Base-by-base conservation (phyloP, 2,888 invertebrate genomes). In the Camptogramma bilineatum region DNA sequence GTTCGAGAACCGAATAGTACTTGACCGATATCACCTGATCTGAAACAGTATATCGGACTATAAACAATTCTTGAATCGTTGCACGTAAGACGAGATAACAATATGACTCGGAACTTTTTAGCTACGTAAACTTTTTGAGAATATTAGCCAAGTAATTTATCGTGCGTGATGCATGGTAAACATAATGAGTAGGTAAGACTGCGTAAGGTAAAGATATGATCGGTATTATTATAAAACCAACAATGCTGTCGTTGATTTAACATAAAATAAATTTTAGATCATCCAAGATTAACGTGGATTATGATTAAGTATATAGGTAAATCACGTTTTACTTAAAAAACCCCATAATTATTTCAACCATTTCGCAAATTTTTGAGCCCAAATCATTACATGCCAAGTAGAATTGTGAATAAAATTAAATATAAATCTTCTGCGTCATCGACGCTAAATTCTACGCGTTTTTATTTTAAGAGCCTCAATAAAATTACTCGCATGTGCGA, bases 1-100 rank as follows among this genome's bases (percentile, higher is more conserved):
- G 42, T 65, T 19, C 70, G 51, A 62, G 59, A 64, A 67, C 68
- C 65, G 64, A 78, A 75, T 74, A n/a, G n/a, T n/a, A 75, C 71
- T 73, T 76, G 78, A 77, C 76, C 74, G 79, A 78, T 81, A 77
- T 74, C 72, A 64, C 47, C 47, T 64, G 51, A 28, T 62, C 47
- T 56, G 58, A 66, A 74, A 73, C 68, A 73, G 64, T 57, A 56
- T 44, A 59, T 4, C 52, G 19, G 39, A 18, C 62, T 52, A 60
- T n/a, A 42, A 52, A 39, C 52, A 51, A 60, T 46, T 46, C 59
- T 54, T 39, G 28, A 51, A 68, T 60, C 42, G 60, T 77, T 61
- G 57, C 39, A 54, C 51, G 19, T 17, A 21, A 21, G n/a, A 39
- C 42, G 18, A 42, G 48, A 56, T 48, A 46, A 28, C n/a, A 42